A percentile compares a stretch with the other conserved stretches of the same genome.
Evolutionary conservation across 2,113 vertebrate genomes (phyloP).

Genomic region (Coptodon bakossiorum): DNA sequence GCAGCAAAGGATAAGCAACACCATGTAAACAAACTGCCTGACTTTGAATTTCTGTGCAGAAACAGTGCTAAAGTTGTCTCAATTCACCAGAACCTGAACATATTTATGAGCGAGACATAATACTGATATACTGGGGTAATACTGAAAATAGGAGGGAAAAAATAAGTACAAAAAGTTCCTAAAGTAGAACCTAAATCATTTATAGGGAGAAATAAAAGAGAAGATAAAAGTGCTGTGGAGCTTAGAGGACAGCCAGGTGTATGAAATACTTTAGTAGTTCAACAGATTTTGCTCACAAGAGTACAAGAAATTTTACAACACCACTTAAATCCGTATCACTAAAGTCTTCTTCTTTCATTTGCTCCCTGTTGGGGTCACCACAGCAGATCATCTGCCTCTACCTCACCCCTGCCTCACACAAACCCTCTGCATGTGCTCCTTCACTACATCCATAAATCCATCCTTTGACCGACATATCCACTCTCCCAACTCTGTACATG

Average conservation of each 20-base stretch:
- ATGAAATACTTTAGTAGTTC: not conserved
- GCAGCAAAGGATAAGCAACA: not conserved
- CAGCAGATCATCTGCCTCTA: not conserved
- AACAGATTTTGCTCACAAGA: not conserved
- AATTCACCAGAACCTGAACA: not conserved
- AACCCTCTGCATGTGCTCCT: not conserved
- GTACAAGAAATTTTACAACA: not conserved
- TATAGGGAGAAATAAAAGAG: not conserved
- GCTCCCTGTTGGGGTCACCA: not conserved
- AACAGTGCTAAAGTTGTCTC: fast-evolving
- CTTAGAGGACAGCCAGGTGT: not conserved
- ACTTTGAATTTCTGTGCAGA: not conserved
- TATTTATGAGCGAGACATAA: not conserved
- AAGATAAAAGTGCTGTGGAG: not conserved
- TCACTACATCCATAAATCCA: not conserved
- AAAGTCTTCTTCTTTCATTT: not conserved
- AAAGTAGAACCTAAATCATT: not conserved
- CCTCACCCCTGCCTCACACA: not conserved
- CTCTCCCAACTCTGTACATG: not conserved
- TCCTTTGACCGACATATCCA: not conserved
- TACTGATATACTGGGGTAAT: not conserved
- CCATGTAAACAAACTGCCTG: not conserved
- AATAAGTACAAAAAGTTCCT: fast-evolving
- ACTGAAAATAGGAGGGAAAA: not conserved
- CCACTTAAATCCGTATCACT: not conserved